Conservation (phyloP, 2,113 vertebrate genomes). For the Trogon surrucura region DNA sequence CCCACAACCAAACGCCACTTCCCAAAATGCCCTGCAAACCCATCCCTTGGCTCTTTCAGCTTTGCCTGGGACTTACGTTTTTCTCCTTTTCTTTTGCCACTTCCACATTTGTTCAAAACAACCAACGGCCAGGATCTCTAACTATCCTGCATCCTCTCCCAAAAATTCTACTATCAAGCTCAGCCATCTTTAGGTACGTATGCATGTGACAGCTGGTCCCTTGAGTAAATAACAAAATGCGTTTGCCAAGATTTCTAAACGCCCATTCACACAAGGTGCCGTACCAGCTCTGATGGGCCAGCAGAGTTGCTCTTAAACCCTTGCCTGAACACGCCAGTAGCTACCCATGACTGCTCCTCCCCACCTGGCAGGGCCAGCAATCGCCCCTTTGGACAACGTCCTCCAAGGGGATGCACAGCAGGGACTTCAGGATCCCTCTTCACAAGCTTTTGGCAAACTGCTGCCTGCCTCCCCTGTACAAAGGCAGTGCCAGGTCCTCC, state of each 20-base stretch:
- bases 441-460: background rate
- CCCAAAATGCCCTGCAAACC: background rate
- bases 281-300: accelerated
- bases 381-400: background rate
- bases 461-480: no score
- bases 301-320: background rate
- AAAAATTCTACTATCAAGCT: background rate
- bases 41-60: background rate
- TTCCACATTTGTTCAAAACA: background rate
- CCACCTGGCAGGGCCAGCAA: background rate
- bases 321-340: background rate
- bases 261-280: background rate
- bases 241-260: background rate
- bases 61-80: background rate
- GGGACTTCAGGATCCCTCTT: background rate
- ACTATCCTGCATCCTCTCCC: background rate
- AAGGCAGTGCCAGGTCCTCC: background rate
- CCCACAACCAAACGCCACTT: background rate
- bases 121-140: background rate
- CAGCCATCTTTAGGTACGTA: background rate
- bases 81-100: background rate
- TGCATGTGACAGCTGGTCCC: background rate
- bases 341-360: background rate
- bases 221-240: background rate
- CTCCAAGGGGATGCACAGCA: background rate